A percentile compares a stretch with the other conserved stretches of the same genome.
These are phyloP conservation scores for Xylocampa areola DNA, from an alignment of 2,888 invertebrate genomes.

Conservation along the genomic window DNA sequence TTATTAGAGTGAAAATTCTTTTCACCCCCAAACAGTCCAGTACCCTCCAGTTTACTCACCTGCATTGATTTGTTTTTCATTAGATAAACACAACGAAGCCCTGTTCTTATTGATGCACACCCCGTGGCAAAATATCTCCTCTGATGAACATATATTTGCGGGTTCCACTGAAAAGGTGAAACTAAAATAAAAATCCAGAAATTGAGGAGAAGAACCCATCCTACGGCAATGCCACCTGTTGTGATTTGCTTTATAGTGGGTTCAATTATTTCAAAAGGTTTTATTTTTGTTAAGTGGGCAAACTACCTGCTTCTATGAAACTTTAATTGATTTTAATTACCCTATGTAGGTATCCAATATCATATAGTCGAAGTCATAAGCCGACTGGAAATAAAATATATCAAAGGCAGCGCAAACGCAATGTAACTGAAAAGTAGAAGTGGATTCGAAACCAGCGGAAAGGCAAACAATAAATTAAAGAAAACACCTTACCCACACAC, in stretches of 20 bases:
- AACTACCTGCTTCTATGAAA: too few species aligned
- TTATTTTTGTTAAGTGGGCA: too few species aligned
- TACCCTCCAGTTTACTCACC: not conserved
- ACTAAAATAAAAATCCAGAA: not conserved
- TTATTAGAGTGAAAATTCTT: too few species aligned
- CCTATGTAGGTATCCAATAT: too few species aligned
- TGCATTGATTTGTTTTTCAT: not conserved
- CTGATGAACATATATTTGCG: slow-evolving; percentile 29
- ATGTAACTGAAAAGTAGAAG: too few species aligned
- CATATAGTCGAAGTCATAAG: too few species aligned
- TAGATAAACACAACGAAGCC: slow-evolving; percentile 15
- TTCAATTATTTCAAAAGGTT: too few species aligned
- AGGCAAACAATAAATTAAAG: slow-evolving; percentile 2
- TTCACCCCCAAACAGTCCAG: not conserved
- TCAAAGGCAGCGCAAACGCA: too few species aligned
- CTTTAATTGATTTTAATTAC: too few species aligned
- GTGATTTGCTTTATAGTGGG: too few species aligned
- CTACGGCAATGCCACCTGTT: too few species aligned
- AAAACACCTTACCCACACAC: slow-evolving; percentile 75
- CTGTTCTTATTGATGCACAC: slow-evolving; percentile 54
- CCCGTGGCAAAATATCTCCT: slow-evolving; percentile 60
- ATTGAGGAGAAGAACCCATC: not conserved
- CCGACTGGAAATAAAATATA: too few species aligned
- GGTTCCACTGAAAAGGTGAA: slow-evolving; percentile 34
- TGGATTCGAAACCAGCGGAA: slow-evolving; percentile 22